Percentiles rank a stretch among this genome's conserved stretches.
phyloP scores from a whole-genome alignment of 2,797 vertebrate genomes.

The Percopsis omiscomaycus region DNA sequence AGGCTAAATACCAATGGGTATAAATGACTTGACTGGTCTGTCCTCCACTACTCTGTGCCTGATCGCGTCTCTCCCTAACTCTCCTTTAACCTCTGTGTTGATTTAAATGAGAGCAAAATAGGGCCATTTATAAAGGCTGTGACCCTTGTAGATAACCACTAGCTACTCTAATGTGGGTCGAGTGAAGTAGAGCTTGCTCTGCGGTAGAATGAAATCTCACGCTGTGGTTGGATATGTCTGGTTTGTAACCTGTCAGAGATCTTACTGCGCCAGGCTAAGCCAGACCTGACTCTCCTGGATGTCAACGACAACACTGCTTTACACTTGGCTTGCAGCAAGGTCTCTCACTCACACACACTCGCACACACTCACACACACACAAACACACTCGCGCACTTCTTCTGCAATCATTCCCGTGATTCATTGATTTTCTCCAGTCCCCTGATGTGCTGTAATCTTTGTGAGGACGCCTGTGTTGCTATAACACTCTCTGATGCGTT shows the following conservation, averaged over 20 bases:
- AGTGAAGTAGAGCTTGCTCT: too few relatives aligned
- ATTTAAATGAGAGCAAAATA: too few relatives aligned
- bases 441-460: too few relatives aligned
- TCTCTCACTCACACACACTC: conserved; percentile 32
- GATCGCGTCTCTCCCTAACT: too few relatives aligned
- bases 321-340: conserved; percentile 89
- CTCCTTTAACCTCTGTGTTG: too few relatives aligned
- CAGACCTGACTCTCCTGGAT: conserved; percentile 84
- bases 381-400: not conserved
- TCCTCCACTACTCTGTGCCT: too few relatives aligned
- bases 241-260: conserved; percentile 69
- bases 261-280: conserved; percentile 83
- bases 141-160: too few relatives aligned
- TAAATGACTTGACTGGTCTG: too few relatives aligned
- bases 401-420: too few relatives aligned
- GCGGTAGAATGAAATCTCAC: not conserved
- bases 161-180: too few relatives aligned
- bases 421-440: too few relatives aligned
- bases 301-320: conserved; percentile 88
- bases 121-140: too few relatives aligned
- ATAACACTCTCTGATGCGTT: conserved; percentile 16
- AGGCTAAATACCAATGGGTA: not conserved
- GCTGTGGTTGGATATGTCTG: not conserved
- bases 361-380: not conserved
- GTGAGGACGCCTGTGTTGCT: not conserved